Base-by-base conservation (phyloP, 2,797 vertebrate genomes). In the Poliocrania exsul region DNA sequence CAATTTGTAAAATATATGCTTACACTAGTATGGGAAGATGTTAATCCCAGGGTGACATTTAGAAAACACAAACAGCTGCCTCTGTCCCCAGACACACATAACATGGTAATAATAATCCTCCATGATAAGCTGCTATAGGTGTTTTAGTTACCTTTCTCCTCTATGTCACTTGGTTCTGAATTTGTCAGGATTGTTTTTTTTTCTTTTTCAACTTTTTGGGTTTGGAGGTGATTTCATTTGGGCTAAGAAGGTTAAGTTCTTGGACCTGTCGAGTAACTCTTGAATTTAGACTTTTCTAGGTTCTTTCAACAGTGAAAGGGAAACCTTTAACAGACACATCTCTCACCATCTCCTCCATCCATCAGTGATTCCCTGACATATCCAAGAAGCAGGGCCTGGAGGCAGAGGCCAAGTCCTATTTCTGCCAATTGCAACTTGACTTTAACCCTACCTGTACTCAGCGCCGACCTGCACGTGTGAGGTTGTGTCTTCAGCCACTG, bases 81-180 rank as follows among this genome's bases (percentile, higher is more conserved):
- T 90, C 51, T 73, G 56, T 96, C 95, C 85, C 96, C 62, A 92
- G 95, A 28, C 28, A 65, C 87, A 40, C 82, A 92, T 96, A 96
- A 90, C 25, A 31, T 2, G 3, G 73, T 37, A 94, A 96, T 95
- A 93, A 96, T 47, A 67, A 97, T 96, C 70, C 56, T 91, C 85
- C 67, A 95, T 96, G 87, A 97, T 97, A 97, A 93, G 85, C 73
- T 88, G 62, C 92, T 81, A 8, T 49, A 92, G 95, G 80, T 92
- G 89, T 81, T 70, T 79, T 37, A 70, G 92, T 62, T 93, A 62
- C 82, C 66, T 79, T 56, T 73, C 40, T 95, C 35, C 79, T 69
- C 38, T 29, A 7, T 84, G 49, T 90, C 80, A 38, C 40, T 73
- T n/a, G 40, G 47, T 73, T 47, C 56, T 67, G 51, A 81, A 56